Conservation (phyloP, 2,797 vertebrate species). For the Momotus momota region DNA sequence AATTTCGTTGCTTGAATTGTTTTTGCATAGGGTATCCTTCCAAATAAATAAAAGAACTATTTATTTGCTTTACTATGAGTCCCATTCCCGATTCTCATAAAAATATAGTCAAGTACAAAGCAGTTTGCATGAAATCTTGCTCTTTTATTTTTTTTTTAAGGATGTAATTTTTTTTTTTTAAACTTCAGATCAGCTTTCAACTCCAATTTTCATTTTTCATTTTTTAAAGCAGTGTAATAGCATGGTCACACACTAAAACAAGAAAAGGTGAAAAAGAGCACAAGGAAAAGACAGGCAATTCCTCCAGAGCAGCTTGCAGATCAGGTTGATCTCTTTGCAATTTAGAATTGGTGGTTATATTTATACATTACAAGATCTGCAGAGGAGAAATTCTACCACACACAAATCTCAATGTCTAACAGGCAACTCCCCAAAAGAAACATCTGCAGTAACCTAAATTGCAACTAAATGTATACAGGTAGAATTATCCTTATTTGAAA, state of each 20-base stretch:
- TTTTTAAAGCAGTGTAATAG: not conserved
- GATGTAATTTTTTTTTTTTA: not conserved
- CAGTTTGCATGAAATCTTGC: not conserved
- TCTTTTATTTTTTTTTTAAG: not conserved
- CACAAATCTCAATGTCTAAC: not conserved
- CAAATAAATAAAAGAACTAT: not conserved
- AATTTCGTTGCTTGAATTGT: not conserved
- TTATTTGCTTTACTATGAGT: not conserved
- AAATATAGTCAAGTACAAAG: not conserved
- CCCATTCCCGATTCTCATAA: not conserved
- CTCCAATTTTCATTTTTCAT: not conserved
- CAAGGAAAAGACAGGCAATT: not conserved
- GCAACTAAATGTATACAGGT: not conserved
- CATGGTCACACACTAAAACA: not conserved
- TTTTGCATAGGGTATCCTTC: not conserved
- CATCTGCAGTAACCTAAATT: not conserved
- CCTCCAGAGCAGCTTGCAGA: not conserved
- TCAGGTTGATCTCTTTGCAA: not conserved
- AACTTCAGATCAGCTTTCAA: not conserved
- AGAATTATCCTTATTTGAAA: not conserved
- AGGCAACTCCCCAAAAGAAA: not conserved
- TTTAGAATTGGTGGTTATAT: not conserved
- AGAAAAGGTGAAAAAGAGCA: not conserved
- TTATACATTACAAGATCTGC: not conserved
- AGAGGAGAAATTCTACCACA: not conserved